These are phyloP conservation scores for Gopherus flavomarginatus DNA, from an alignment of 2,113 vertebrate genomes.

Conservation along the genomic window DNA sequence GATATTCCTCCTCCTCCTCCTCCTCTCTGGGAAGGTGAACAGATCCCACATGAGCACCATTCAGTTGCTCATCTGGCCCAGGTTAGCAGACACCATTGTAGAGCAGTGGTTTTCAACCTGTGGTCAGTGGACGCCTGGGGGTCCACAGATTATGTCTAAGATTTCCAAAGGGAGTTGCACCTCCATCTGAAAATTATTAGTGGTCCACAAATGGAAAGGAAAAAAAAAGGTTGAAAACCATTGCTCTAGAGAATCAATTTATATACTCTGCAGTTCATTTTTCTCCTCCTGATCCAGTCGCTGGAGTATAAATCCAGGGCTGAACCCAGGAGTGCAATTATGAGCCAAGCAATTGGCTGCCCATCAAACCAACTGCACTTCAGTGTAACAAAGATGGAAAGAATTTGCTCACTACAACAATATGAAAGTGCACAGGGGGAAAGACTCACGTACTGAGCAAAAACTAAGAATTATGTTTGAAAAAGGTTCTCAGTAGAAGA, in stretches of 20 bases:
- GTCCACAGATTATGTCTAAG: neutral
- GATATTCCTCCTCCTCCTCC: neutral
- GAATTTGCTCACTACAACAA: neutral
- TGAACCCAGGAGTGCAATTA: neutral
- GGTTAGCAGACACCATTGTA: neutral
- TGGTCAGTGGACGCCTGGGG: neutral
- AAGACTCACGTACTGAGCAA: neutral
- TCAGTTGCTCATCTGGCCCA: neutral
- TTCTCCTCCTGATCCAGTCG: neutral
- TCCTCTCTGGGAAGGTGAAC: neutral
- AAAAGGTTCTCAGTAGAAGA: neutral
- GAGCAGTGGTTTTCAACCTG: neutral
- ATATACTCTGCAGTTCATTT: neutral
- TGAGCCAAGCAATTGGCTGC: neutral
- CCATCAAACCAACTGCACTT: neutral
- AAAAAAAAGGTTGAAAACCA: neutral
- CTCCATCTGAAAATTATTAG: neutral
- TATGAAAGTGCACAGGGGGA: neutral
- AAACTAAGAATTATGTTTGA: neutral
- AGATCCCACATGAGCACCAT: slow-evolving; percentile 63
- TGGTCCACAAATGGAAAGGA: neutral
- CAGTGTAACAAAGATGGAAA: neutral
- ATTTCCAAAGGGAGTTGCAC: neutral
- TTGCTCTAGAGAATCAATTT: neutral
- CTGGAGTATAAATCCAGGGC: neutral